Evolutionary conservation across 2,797 vertebrate genomes (phyloP).

Genomic region (Cirrhinus mrigala): DNA sequence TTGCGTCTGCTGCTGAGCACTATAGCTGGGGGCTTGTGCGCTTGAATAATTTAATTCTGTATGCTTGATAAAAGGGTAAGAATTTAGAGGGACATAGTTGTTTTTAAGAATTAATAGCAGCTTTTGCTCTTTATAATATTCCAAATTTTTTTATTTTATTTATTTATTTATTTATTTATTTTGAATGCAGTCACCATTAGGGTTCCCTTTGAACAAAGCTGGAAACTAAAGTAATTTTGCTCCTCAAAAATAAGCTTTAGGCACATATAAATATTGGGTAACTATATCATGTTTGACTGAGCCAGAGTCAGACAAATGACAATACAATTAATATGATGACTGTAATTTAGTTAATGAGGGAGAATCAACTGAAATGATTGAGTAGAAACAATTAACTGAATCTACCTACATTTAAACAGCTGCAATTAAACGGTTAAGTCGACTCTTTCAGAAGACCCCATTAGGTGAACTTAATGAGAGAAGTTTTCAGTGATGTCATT

Average conservation of each 20-base stretch:
- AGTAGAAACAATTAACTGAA: constrained; percentile 8
- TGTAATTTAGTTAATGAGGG: constrained; percentile 12
- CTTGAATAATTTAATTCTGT: constrained; percentile 18
- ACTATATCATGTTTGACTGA: background rate
- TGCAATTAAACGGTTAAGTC: background rate
- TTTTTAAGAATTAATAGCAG: constrained; percentile 18
- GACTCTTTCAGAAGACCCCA: background rate
- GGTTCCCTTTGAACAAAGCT: background rate
- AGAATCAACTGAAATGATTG: background rate
- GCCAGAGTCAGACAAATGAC: background rate
- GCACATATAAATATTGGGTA: constrained; percentile 1
- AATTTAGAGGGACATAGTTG: constrained; percentile 5
- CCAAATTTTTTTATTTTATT: no score
- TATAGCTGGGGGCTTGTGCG: background rate
- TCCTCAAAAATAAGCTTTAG: background rate
- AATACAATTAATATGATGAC: constrained; percentile 19
- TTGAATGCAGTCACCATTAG: background rate
- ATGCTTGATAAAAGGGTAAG: background rate
- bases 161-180: no score
- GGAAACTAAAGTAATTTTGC: background rate
- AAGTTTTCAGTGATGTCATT: background rate
- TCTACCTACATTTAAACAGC: background rate
- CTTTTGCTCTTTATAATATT: background rate
- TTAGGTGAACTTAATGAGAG: background rate
- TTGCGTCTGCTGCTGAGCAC: background rate